Conservation (phyloP, 2,797 vertebrate species). For the Acanthurus tractus region DNA sequence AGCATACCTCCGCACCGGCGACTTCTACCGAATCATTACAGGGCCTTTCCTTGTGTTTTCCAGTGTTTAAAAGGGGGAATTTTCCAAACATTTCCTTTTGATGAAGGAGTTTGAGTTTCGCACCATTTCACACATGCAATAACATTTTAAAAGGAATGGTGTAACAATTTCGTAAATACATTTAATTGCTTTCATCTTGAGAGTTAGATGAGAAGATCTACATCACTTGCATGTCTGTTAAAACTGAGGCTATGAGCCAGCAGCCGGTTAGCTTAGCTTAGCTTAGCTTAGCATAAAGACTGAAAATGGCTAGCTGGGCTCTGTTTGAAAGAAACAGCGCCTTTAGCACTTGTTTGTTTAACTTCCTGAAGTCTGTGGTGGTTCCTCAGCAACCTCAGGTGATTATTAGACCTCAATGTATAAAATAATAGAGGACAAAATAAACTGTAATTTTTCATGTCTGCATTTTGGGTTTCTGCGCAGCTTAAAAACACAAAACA, state of each 20-base stretch:
- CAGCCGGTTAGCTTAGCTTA: background rate
- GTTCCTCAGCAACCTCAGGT: background rate
- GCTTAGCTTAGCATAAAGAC: conserved; percentile 19
- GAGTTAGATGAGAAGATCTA: too few species aligned
- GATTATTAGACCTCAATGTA: background rate
- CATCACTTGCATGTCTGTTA: background rate
- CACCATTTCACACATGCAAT: conserved; percentile 10
- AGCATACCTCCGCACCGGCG: conserved; percentile 32
- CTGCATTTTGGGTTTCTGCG: background rate
- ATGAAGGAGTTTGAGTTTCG: conserved; percentile 21
- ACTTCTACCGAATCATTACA: conserved; percentile 36
- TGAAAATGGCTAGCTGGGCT: conserved; percentile 6
- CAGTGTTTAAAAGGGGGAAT: conserved; percentile 1
- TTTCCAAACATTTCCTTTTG: conserved; percentile 53
- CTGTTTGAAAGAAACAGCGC: background rate
- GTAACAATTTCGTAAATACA: conserved; percentile 1
- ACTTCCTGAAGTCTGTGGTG: conserved; percentile 3
- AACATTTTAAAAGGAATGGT: background rate
- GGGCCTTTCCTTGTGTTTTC: conserved; percentile 35
- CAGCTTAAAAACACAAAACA: conserved; percentile 21
- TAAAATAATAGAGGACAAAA: background rate
- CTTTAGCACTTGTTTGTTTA: background rate
- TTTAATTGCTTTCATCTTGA: conserved; percentile 5
- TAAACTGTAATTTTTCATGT: conserved; percentile 17
- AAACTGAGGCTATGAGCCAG: background rate